Conservation (phyloP, 2,888 invertebrate genomes). For the Oscheius sp. region DNA sequence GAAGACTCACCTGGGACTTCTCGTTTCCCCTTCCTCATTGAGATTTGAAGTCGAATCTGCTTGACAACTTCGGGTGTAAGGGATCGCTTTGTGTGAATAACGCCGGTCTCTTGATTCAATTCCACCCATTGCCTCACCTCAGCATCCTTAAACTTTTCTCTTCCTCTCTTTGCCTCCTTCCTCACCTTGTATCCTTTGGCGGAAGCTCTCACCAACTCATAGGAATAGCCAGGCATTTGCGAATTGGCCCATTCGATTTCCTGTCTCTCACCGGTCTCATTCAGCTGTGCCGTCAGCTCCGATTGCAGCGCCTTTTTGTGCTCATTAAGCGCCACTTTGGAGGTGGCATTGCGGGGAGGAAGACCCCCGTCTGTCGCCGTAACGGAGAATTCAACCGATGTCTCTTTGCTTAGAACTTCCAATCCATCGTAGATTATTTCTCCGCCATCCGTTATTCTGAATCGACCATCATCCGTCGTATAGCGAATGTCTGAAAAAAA, state of each 20-base stretch:
- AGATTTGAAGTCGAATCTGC: constrained; percentile 43
- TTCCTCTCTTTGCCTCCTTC: not conserved
- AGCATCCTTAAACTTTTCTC: constrained; percentile 14
- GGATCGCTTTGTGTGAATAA: constrained; percentile 36
- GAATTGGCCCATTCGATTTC: constrained; percentile 52
- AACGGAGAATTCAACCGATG: constrained; percentile 40
- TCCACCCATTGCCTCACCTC: constrained; percentile 44
- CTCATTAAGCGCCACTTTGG: constrained; percentile 42
- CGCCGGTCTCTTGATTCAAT: constrained; percentile 41
- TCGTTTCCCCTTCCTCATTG: constrained; percentile 49
- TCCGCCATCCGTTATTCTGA: constrained; percentile 43
- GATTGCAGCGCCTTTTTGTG: constrained; percentile 40
- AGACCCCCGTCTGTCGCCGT: constrained; percentile 43
- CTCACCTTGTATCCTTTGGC: constrained; percentile 36
- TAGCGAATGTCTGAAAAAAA: constrained; percentile 38
- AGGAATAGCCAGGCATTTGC: constrained; percentile 48
- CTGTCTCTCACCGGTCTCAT: constrained; percentile 38
- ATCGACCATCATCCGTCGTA: constrained; percentile 34
- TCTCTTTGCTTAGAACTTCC: constrained; percentile 33
- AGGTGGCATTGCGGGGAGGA: constrained; percentile 30
- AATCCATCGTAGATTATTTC: constrained; percentile 44
- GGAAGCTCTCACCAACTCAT: constrained; percentile 43
- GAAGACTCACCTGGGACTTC: constrained; percentile 47
- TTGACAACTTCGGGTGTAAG: constrained; percentile 41
- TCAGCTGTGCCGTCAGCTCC: constrained; percentile 47